Conservation (phyloP, 2,113 vertebrate species). For the Phalacrocorax brasilianus region DNA sequence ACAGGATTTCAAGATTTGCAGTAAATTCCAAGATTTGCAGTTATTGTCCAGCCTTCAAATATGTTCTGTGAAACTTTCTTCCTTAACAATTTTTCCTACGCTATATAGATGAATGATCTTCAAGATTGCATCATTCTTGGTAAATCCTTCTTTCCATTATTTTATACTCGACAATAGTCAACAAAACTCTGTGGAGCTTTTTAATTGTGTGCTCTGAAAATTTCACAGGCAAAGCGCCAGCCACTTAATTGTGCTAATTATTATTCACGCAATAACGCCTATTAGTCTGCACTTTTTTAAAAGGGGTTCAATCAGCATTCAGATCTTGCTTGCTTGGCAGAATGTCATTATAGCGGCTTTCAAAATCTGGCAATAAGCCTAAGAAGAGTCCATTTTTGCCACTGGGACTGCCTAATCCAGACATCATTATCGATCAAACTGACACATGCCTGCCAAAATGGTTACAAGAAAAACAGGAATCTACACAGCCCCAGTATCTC, state of each 20-base stretch:
- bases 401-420: slow-evolving; percentile 69
- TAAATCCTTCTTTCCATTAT: slow-evolving; percentile 49
- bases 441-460: slow-evolving; percentile 66
- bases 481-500: neutral
- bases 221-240: slow-evolving; percentile 56
- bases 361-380: slow-evolving; percentile 73
- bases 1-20: neutral
- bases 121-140: slow-evolving; percentile 42
- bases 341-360: slow-evolving; percentile 74
- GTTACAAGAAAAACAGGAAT: slow-evolving; percentile 47
- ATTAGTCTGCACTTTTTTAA: slow-evolving; percentile 74
- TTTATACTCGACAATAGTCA: slow-evolving; percentile 50
- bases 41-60: neutral
- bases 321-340: slow-evolving; percentile 76
- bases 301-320: slow-evolving; percentile 74
- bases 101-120: neutral
- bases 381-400: slow-evolving; percentile 67
- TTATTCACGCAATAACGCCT: slow-evolving; percentile 77
- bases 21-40: neutral
- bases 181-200: slow-evolving; percentile 63
- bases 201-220: slow-evolving; percentile 58
- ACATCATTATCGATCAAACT: slow-evolving; percentile 71
- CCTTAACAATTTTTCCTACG: neutral
- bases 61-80: neutral
- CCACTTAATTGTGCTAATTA: slow-evolving; percentile 78